These are phyloP conservation scores for Nomada fabriciana DNA, from an alignment of 2,888 invertebrate species.

Conservation along the genomic window DNA sequence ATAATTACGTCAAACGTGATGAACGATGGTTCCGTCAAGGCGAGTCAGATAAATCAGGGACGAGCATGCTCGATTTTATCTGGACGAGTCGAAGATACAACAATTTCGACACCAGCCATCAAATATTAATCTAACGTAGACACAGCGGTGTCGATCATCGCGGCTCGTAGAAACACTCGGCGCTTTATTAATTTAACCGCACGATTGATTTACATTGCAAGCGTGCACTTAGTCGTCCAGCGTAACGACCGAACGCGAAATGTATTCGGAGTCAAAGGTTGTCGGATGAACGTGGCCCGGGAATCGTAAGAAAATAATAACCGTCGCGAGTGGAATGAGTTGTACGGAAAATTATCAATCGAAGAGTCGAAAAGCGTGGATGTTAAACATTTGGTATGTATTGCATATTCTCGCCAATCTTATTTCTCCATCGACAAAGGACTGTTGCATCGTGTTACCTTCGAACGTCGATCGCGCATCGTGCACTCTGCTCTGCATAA, in stretches of 20 bases:
- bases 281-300: background rate
- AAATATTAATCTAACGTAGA: background rate
- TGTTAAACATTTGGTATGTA: constrained; percentile 16
- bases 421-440: background rate
- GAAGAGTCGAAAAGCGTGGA: background rate
- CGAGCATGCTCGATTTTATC: constrained; percentile 6
- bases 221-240: background rate
- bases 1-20: background rate
- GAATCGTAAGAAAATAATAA: background rate
- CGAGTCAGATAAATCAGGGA: background rate
- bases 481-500: background rate
- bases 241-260: background rate
- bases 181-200: background rate
- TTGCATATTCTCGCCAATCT: background rate
- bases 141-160: background rate
- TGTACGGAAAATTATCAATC: background rate
- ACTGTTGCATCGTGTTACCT: constrained; percentile 38
- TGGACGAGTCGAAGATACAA: background rate
- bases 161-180: background rate
- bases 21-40: background rate
- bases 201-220: background rate
- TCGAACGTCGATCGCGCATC: too few species aligned
- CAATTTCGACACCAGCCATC: background rate
- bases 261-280: background rate
- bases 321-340: background rate